Evolutionary conservation across 2,888 invertebrate species (phyloP).

Genomic region (Polydrusus pterygomalis): DNA sequence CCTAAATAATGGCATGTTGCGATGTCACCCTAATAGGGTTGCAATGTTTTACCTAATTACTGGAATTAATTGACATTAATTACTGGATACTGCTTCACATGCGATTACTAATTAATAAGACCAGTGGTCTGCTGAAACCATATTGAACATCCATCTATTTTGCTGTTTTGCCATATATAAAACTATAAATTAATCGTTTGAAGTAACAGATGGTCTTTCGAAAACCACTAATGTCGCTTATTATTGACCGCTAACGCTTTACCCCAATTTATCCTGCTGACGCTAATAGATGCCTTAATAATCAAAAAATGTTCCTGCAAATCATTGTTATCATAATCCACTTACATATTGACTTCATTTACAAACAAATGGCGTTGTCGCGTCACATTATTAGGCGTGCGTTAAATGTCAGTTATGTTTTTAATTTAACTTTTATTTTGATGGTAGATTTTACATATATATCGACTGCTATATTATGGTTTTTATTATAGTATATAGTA

Average conservation of each 20-base stretch:
- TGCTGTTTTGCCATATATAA: conserved; percentile 42
- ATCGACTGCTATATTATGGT: too few species aligned
- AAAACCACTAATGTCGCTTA: conserved; percentile 48
- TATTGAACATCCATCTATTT: conserved; percentile 57
- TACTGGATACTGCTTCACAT: conserved; percentile 66
- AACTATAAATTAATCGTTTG: conserved; percentile 55
- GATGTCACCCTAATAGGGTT: conserved; percentile 64
- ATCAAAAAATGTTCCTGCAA: conserved; percentile 39
- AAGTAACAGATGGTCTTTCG: conserved; percentile 52
- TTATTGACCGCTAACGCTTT: conserved; percentile 39
- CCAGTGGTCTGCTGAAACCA: conserved; percentile 60
- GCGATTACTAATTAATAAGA: conserved; percentile 68
- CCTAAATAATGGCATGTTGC: conserved; percentile 55
- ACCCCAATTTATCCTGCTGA: conserved; percentile 50
- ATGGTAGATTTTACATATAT: too few species aligned
- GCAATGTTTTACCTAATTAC: conserved; percentile 70
- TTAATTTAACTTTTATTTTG: too few species aligned
- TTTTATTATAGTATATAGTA: too few species aligned
- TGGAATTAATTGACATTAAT: conserved; percentile 71
- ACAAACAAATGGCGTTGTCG: conserved; percentile 3
- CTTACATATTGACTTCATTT: conserved; percentile 23
- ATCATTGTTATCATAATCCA: conserved; percentile 20
- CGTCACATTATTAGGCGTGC: too few species aligned
- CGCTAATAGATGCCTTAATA: conserved; percentile 34
- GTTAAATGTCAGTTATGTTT: too few species aligned